Evolutionary conservation across 2,797 vertebrate genomes (phyloP).

Genomic region (Pipistrellus kuhlii): DNA sequence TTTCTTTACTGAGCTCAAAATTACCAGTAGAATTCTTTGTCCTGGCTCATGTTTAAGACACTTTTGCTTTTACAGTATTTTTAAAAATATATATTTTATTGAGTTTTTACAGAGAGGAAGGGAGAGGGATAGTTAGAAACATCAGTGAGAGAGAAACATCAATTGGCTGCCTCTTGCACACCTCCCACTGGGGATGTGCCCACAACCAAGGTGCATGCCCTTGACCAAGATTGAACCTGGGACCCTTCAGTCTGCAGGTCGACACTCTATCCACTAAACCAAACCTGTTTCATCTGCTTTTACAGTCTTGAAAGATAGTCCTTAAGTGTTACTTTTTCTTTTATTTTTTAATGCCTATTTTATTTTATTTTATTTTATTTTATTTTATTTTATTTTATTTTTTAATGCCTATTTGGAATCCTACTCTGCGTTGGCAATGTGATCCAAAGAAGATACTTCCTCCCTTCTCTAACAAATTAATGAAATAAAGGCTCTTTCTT

Average conservation of each 20-base stretch:
- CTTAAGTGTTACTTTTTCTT: neutral
- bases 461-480: neutral
- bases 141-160: too few species aligned
- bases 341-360: neutral
- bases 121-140: too few species aligned
- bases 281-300: neutral
- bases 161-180: too few species aligned
- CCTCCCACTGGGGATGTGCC: too few species aligned
- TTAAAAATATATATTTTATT: too few species aligned
- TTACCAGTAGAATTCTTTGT: slow-evolving; percentile 24
- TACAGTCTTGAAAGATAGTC: neutral
- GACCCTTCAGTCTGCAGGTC: too few species aligned
- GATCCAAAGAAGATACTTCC: neutral
- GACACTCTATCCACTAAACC: too few species aligned
- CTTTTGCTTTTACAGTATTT: neutral
- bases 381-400: too few species aligned
- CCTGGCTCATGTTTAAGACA: neutral
- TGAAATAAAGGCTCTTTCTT: neutral
- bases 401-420: neutral
- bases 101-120: too few species aligned
- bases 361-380: too few species aligned
- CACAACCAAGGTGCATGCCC: too few species aligned
- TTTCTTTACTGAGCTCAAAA: slow-evolving; percentile 1
- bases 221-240: too few species aligned
- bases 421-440: neutral